Conservation (phyloP, 2,888 invertebrate genomes). For the Herminia tarsipennalis region DNA sequence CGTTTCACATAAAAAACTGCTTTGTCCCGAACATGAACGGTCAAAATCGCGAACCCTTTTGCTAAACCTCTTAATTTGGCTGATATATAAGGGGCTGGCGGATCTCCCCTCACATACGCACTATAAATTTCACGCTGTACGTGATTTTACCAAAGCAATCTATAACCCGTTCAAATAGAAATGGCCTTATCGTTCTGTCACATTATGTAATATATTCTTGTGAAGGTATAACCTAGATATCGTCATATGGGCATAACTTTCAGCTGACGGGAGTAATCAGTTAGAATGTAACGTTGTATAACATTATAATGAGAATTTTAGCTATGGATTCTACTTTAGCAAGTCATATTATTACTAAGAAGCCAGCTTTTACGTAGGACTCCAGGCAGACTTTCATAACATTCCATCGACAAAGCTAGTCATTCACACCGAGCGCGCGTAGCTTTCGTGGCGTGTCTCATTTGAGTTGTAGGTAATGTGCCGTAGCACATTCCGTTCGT, state of each 20-base stretch:
- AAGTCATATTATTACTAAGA: not conserved
- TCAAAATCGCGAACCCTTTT: constrained; percentile 40
- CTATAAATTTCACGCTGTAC: constrained; percentile 45
- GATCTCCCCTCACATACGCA: constrained; percentile 34
- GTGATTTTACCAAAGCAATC: constrained; percentile 45
- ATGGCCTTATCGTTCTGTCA: constrained; percentile 41
- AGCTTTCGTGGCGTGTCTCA: no score
- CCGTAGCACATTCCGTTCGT: no score
- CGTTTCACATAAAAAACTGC: constrained; percentile 35
- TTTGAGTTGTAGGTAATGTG: no score
- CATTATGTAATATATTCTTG: constrained; percentile 31
- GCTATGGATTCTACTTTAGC: not conserved
- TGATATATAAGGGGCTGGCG: constrained; percentile 36
- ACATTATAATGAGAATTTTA: no score
- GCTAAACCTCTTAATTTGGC: constrained; percentile 42
- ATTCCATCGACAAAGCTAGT: no score
- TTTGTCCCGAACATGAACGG: constrained; percentile 29
- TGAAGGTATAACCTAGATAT: constrained; percentile 17
- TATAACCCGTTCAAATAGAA: constrained; percentile 42
- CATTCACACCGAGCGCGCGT: no score
- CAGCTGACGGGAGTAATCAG: not conserved
- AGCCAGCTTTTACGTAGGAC: no score
- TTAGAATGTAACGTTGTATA: no score
- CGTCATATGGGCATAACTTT: constrained; percentile 19
- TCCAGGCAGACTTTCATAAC: no score